Percentiles rank a stretch among this genome's conserved stretches.
Conservation (phyloP, 1,140 invertebrate genomes). For the Drosophila tani region DNA sequence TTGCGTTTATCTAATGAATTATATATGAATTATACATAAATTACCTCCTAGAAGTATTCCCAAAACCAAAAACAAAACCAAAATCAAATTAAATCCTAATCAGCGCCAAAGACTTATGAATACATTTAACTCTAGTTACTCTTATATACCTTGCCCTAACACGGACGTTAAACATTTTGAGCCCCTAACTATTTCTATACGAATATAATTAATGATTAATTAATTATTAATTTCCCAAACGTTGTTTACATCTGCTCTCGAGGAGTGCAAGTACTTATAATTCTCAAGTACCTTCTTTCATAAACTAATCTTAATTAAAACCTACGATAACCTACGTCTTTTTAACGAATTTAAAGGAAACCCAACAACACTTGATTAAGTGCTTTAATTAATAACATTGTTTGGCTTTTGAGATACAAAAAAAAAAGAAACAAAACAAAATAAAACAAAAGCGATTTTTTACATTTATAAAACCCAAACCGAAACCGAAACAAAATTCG, state of each 20-base stretch:
- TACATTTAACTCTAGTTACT: constrained; percentile 50
- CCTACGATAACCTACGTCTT: constrained; percentile 59
- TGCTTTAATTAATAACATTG: constrained; percentile 67
- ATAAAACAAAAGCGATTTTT: constrained; percentile 63
- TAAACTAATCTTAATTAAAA: constrained; percentile 49
- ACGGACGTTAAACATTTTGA: constrained; percentile 48
- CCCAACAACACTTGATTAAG: constrained; percentile 45
- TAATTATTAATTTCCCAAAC: constrained; percentile 42
- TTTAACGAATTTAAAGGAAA: constrained; percentile 80
- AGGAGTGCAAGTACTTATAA: constrained; percentile 40
- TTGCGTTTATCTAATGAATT: constrained; percentile 61
- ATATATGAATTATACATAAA: constrained; percentile 43
- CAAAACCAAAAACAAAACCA: background rate
- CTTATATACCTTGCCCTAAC: constrained; percentile 30
- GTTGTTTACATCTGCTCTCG: constrained; percentile 47
- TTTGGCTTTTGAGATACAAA: constrained; percentile 61
- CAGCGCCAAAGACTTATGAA: constrained; percentile 79
- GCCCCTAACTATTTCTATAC: constrained; percentile 62
- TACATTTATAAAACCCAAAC: constrained; percentile 75
- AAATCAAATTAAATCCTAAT: constrained; percentile 61
- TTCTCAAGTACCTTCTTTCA: constrained; percentile 79
- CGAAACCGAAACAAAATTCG: constrained; percentile 31
- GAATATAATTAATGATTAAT: constrained; percentile 50
- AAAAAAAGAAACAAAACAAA: constrained; percentile 9
- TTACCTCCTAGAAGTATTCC: constrained; percentile 52